Evolutionary conservation across 2,113 vertebrate species (phyloP).

Genomic region (Mungos mungo): DNA sequence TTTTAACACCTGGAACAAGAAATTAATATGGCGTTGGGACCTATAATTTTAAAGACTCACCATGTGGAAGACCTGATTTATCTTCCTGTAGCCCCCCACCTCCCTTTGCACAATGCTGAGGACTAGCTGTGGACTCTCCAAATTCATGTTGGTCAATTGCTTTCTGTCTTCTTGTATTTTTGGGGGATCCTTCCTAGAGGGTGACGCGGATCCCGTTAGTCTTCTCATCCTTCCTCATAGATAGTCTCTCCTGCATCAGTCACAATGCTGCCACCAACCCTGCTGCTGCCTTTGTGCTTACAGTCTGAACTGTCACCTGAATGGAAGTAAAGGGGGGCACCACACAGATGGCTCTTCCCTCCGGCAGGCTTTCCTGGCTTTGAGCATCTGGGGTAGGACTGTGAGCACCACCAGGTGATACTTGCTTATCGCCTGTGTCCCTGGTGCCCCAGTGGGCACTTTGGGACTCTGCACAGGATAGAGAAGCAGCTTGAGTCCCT

Average conservation of each 20-base stretch:
- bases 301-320: background rate
- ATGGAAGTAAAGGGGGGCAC: background rate
- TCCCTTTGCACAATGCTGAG: background rate
- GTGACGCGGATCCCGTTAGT: background rate
- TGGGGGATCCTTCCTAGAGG: background rate
- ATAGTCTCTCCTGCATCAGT: background rate
- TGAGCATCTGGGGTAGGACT: background rate
- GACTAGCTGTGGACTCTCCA: background rate
- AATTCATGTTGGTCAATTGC: background rate
- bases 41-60: constrained; percentile 15
- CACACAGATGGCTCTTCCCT: background rate
- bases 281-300: background rate
- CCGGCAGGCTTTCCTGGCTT: background rate
- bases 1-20: constrained; percentile 37
- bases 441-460: background rate
- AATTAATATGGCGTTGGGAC: background rate
- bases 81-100: background rate
- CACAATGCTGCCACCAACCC: background rate
- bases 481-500: constrained; percentile 6
- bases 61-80: background rate
- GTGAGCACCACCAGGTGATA: background rate
- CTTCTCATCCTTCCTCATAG: background rate
- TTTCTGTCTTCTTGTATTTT: background rate
- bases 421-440: background rate
- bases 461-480: background rate